Conservation (phyloP, 2,113 vertebrate species). For the Peucedramus taeniatus region DNA sequence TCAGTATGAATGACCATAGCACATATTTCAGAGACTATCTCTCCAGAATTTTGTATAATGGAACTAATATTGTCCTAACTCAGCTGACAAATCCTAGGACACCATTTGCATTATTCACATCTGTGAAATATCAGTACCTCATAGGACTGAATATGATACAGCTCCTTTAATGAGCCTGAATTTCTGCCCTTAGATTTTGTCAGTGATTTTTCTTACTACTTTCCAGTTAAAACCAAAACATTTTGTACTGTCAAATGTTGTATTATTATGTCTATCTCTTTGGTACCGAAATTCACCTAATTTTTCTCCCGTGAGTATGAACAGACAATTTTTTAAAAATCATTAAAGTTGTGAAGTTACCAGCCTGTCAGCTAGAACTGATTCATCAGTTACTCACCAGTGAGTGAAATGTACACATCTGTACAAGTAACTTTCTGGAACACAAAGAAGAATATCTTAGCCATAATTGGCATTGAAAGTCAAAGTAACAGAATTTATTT, state of each 20-base stretch:
- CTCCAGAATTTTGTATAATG: neutral
- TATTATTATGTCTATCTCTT: neutral
- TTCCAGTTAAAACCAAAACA: neutral
- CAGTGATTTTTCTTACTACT: neutral
- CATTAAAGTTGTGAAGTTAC: neutral
- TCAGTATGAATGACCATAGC: neutral
- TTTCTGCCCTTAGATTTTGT: neutral
- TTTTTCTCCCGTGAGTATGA: neutral
- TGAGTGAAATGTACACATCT: neutral
- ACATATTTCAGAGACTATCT: neutral
- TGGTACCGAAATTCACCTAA: neutral
- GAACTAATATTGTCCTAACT: neutral
- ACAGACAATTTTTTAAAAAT: neutral
- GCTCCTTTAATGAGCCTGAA: neutral
- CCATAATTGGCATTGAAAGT: neutral
- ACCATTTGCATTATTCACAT: neutral
- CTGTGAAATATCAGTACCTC: neutral
- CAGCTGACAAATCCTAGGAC: neutral
- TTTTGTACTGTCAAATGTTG: neutral
- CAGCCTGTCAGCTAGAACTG: neutral
- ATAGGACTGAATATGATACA: neutral
- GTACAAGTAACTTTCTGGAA: neutral
- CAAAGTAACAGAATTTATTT: neutral
- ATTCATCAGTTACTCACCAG: neutral
- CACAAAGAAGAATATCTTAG: neutral